These are phyloP conservation scores for Prionace glauca DNA, from an alignment of 2,797 vertebrate species.

Conservation along the genomic window DNA sequence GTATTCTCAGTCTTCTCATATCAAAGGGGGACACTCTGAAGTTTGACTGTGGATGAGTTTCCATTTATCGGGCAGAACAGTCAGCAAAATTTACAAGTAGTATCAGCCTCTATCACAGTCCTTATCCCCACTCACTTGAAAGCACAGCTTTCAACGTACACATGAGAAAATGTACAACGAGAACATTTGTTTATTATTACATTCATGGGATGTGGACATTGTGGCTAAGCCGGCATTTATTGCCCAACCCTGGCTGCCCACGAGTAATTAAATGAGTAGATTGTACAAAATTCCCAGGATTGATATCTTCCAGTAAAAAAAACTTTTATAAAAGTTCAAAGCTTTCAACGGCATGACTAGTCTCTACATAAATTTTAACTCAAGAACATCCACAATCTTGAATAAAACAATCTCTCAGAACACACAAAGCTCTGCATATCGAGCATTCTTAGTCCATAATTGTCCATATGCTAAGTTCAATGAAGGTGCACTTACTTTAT, in stretches of 20 bases:
- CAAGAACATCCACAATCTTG: background rate
- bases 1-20: background rate
- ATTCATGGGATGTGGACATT: too few species aligned
- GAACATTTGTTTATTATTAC: background rate
- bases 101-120: background rate
- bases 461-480: background rate
- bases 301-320: background rate
- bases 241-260: too few species aligned
- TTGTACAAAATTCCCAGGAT: background rate
- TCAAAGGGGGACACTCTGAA: background rate
- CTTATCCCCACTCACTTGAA: background rate
- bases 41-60: background rate
- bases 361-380: background rate
- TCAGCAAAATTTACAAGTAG: background rate
- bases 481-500: background rate
- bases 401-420: background rate
- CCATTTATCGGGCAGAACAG: too few species aligned
- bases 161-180: background rate
- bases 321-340: background rate
- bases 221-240: too few species aligned
- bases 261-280: background rate
- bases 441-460: background rate
- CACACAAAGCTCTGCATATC: background rate
- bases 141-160: background rate
- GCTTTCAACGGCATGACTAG: background rate